Percentiles rank a stretch among this genome's conserved stretches.
These are phyloP conservation scores for Perizoma flavofasciatum DNA, from an alignment of 2,888 invertebrate species.

Conservation along the genomic window DNA sequence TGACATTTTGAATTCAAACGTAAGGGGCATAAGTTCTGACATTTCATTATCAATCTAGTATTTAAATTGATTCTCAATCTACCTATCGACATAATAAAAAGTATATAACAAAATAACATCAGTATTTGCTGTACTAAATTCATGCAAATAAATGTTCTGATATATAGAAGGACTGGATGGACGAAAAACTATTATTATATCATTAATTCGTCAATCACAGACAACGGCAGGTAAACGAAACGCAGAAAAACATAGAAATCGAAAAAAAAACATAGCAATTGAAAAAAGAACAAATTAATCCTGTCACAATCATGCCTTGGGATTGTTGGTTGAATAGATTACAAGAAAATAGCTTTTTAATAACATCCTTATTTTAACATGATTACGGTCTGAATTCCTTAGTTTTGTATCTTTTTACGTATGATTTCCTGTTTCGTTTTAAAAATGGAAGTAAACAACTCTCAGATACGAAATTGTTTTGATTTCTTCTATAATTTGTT, in stretches of 20 bases:
- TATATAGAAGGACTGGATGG: too few relatives aligned
- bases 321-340: neutral
- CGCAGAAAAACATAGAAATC: slow-evolving; percentile 1
- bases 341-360: neutral
- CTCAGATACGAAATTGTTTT: slow-evolving; percentile 9
- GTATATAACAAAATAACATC: too few relatives aligned
- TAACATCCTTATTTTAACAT: neutral
- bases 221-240: neutral
- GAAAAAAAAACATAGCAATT: slow-evolving; percentile 1
- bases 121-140: too few relatives aligned
- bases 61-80: too few relatives aligned
- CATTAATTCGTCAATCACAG: too few relatives aligned
- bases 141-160: too few relatives aligned
- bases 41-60: too few relatives aligned
- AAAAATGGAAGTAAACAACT: slow-evolving; percentile 23
- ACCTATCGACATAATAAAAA: too few relatives aligned
- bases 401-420: neutral
- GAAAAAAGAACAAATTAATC: slow-evolving; percentile 2
- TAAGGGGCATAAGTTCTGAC: too few relatives aligned
- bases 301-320: slow-evolving; percentile 19
- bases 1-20: too few relatives aligned
- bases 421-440: slow-evolving; percentile 8
- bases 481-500: slow-evolving; percentile 1
- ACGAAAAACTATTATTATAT: too few relatives aligned
- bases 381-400: neutral